Evolutionary conservation across 2,888 invertebrate species (phyloP), one percentile per base, ranked within the genome.

Genomic region (Timema cristinae): DNA sequence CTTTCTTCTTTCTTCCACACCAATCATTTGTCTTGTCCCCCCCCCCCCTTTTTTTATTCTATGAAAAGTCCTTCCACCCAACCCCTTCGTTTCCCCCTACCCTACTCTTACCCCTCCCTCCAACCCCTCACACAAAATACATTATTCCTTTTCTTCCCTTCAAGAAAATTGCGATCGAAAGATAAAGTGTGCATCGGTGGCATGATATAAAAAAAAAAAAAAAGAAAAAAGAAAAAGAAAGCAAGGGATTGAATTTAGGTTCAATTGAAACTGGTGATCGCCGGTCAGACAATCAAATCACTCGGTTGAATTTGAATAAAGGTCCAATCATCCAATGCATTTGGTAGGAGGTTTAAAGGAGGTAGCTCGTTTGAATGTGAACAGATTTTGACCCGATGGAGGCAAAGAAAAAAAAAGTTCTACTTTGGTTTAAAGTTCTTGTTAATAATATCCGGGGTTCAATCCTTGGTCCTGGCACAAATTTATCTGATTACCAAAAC

Each of bases 301-400:
- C 68, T 71, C 70, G 54, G 66, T 67, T 67, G 67, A 49, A 70
- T 72, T 72, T 73, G 69, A 73, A 74, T 74, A 69, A 74, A 71
- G 71, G 73, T 32, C 73, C 74, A 74, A 74, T 74, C 73, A 69
- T 66, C 16, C 67, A 32, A n/a, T 67, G 50, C 32, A 48, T 32
- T 32, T 47, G 47, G 32, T 47, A 9, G 47, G 63, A 9, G 63
- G n/a, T 54, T 13, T n/a, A 54, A 54, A 67, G 48, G 32, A 32
- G 32, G 32, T 32, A 32, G 1, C 32, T 4, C 32, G 32, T 32
- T 48, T 47, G 15, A 51, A 32, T 15, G 72, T 51, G 72, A 32
- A 48, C 70, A 75, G 75, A 74, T 32, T 32, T 32, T 32, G 32
- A 32, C 32, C 32, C 32, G 32, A 32, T 32, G 32, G 32, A 32